phyloP scores from a whole-genome alignment of 1,140 invertebrate species.

The Idris sp. region DNA sequence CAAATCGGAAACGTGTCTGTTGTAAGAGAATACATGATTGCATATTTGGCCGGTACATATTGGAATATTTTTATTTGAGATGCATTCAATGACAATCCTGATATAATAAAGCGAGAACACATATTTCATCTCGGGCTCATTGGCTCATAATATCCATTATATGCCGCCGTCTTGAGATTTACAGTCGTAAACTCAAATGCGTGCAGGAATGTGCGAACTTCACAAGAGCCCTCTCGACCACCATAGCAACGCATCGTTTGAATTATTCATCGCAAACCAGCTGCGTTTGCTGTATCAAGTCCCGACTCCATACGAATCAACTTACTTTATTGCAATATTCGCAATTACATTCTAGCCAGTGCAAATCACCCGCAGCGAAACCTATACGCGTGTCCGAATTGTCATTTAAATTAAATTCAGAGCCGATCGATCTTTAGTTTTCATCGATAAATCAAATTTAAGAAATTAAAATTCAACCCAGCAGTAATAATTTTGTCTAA shows the following conservation, averaged over 20 bases:
- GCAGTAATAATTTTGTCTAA: too few species aligned
- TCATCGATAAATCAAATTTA: too few species aligned
- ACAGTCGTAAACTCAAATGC: constrained; percentile 74
- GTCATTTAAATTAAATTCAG: constrained; percentile 10
- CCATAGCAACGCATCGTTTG: constrained; percentile 68
- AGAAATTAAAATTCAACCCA: too few species aligned
- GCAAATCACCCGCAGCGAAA: constrained; percentile 38
- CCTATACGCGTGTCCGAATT: constrained; percentile 27
- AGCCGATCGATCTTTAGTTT: not conserved
- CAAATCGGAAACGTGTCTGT: too few species aligned
- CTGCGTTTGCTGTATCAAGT: constrained; percentile 67
- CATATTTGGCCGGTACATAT: too few species aligned
- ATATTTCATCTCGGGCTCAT: constrained; percentile 72
- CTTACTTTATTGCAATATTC: constrained; percentile 64
- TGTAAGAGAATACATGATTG: too few species aligned
- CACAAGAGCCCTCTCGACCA: constrained; percentile 63
- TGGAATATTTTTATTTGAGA: too few species aligned
- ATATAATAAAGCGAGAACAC: constrained; percentile 66
- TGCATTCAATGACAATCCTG: constrained; percentile 59
- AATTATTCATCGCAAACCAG: constrained; percentile 75
- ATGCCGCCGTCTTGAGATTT: constrained; percentile 71
- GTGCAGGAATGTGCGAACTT: constrained; percentile 74
- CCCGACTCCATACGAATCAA: constrained; percentile 60
- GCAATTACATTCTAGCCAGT: constrained; percentile 68
- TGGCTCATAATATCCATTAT: constrained; percentile 73